phyloP scores from a whole-genome alignment of 2,113 vertebrate genomes.

The Pachyramphus minor region DNA sequence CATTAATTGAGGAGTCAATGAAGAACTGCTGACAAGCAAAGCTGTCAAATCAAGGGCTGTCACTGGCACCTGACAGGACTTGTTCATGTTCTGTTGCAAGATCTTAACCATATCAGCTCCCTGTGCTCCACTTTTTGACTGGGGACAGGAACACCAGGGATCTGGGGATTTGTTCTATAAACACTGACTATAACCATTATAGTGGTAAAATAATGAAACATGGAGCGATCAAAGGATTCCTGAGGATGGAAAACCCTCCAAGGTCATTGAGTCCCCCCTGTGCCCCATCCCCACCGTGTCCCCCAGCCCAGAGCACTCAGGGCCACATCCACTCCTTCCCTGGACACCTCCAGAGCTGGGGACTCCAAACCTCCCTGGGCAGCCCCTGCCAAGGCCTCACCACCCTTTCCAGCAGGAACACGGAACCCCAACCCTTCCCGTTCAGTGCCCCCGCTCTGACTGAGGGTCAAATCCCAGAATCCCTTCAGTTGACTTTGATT shows the following conservation, averaged over 20 bases:
- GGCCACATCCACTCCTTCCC: accelerated
- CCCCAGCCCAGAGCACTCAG: neutral
- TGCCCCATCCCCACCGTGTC: accelerated
- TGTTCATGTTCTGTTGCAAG: slow-evolving; percentile 5
- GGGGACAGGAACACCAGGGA: neutral
- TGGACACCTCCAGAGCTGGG: neutral
- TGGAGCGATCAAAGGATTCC: accelerated
- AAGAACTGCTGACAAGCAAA: slow-evolving; percentile 47
- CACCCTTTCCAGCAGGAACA: neutral
- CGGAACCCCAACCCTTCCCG: neutral
- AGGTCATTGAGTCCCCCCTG: neutral
- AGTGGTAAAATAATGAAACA: accelerated
- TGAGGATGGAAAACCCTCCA: neutral
- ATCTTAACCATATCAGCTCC: neutral
- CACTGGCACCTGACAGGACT: slow-evolving; percentile 31
- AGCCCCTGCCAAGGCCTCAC: neutral
- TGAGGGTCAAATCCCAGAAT: neutral
- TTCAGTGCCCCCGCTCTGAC: neutral
- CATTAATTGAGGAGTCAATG: neutral
- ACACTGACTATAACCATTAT: accelerated
- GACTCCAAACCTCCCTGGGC: neutral
- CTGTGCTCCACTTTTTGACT: neutral
- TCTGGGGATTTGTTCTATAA: accelerated
- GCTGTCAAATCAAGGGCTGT: slow-evolving; percentile 5
- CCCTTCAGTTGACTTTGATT: neutral